These are phyloP conservation scores for Pachyuromys duprasi DNA, from an alignment of 2,797 vertebrate species.

Conservation along the genomic window DNA sequence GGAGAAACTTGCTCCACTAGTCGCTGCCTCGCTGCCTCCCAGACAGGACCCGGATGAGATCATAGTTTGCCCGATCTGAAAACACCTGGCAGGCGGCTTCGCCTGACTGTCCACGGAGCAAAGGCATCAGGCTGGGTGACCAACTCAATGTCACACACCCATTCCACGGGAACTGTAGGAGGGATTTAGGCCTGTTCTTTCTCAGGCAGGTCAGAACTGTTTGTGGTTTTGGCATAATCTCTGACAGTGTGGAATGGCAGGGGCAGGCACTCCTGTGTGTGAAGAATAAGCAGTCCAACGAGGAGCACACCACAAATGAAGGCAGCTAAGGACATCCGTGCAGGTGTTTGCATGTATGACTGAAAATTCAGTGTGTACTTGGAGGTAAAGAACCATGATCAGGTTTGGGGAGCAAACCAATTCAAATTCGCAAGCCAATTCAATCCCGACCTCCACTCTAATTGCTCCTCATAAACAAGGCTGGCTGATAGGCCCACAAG, in stretches of 20 bases:
- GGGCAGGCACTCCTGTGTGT: neutral
- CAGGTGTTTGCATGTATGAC: neutral
- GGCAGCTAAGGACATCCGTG: neutral
- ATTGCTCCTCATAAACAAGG: neutral
- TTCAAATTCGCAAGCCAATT: neutral
- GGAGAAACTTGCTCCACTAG: neutral
- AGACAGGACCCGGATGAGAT: neutral
- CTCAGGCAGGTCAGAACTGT: neutral
- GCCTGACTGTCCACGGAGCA: neutral
- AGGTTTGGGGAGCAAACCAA: neutral
- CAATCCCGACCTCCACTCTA: neutral
- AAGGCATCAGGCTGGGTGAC: neutral
- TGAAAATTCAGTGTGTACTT: accelerated
- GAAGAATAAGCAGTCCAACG: neutral
- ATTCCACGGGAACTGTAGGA: neutral
- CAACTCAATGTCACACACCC: neutral
- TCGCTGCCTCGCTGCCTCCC: neutral
- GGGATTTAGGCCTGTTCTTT: neutral
- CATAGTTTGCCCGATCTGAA: neutral
- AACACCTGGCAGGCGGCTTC: neutral
- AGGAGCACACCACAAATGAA: neutral
- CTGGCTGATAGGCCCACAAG: neutral
- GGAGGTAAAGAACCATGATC: neutral
- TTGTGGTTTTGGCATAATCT: neutral
- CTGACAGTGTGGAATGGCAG: neutral